Conservation (phyloP, 2,888 invertebrate genomes). For the Escarpia spicata region DNA sequence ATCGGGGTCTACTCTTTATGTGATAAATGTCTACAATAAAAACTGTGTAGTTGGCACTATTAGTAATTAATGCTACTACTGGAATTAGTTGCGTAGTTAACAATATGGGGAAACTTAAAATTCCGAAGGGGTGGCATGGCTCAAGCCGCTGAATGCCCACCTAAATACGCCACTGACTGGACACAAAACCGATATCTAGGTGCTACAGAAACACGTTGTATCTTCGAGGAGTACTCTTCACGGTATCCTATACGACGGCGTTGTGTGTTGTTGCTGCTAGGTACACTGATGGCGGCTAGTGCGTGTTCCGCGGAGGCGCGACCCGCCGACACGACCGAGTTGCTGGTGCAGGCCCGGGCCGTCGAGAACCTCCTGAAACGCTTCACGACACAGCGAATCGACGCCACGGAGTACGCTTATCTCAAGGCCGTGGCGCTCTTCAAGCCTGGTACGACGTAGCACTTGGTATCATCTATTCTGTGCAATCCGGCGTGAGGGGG, state of each 20-base stretch:
- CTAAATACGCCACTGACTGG: background rate
- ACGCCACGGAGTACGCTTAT: conserved; percentile 85
- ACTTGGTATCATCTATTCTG: background rate
- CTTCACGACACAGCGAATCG: conserved; percentile 75
- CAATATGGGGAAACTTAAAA: too few species aligned
- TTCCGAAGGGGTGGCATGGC: too few species aligned
- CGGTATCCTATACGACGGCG: too few species aligned
- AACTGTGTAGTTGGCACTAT: background rate
- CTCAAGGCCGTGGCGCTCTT: conserved; percentile 85
- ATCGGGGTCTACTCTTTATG: too few species aligned
- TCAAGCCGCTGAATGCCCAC: too few species aligned
- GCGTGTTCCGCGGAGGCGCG: conserved; percentile 69
- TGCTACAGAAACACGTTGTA: background rate
- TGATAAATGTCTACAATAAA: too few species aligned
- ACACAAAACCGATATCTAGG: background rate
- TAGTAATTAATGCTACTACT: background rate
- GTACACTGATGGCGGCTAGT: conserved; percentile 64
- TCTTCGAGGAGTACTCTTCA: background rate
- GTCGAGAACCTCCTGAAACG: conserved; percentile 75
- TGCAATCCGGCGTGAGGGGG: too few species aligned
- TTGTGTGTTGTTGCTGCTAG: conserved; percentile 39
- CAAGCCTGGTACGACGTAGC: conserved; percentile 75
- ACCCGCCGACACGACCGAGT: conserved; percentile 60
- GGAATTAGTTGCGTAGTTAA: background rate
- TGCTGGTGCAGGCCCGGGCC: conserved; percentile 69